These are phyloP conservation scores for Danaus melanippus DNA, from an alignment of 1,140 invertebrate genomes.

Conservation along the genomic window DNA sequence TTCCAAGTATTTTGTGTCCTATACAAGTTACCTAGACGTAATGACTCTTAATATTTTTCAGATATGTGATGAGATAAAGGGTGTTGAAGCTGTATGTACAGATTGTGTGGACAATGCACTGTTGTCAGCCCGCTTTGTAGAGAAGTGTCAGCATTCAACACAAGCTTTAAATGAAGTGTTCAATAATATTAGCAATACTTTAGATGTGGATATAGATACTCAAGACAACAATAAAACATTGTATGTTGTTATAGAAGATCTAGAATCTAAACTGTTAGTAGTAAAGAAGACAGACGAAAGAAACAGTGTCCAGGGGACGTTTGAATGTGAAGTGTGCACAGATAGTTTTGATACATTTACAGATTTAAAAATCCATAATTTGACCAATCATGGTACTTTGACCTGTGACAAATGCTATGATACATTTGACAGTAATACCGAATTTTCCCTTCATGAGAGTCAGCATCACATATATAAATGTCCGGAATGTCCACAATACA, in stretches of 20 bases:
- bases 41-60: constrained; percentile 25
- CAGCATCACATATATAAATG: constrained; percentile 35
- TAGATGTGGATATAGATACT: constrained; percentile 27
- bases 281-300: constrained; percentile 19
- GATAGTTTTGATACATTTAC: constrained; percentile 26
- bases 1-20: too few species aligned
- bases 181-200: constrained; percentile 29
- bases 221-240: constrained; percentile 25
- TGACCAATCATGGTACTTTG: constrained; percentile 28
- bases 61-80: constrained; percentile 42
- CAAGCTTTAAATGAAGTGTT: constrained; percentile 33
- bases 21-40: not conserved
- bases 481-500: constrained; percentile 30
- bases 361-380: constrained; percentile 36
- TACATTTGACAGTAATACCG: constrained; percentile 31
- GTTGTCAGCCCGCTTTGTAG: constrained; percentile 34
- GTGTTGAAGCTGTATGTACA: constrained; percentile 47
- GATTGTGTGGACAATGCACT: constrained; percentile 40
- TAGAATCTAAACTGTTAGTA: constrained; percentile 33
- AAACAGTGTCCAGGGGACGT: constrained; percentile 20
- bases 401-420: constrained; percentile 46
- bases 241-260: constrained; percentile 34
- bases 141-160: constrained; percentile 34
- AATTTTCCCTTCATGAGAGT: constrained; percentile 31
- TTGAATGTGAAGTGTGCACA: constrained; percentile 34